Conservation (phyloP, 2,797 vertebrate species). For the Austrolebias charrua region DNA sequence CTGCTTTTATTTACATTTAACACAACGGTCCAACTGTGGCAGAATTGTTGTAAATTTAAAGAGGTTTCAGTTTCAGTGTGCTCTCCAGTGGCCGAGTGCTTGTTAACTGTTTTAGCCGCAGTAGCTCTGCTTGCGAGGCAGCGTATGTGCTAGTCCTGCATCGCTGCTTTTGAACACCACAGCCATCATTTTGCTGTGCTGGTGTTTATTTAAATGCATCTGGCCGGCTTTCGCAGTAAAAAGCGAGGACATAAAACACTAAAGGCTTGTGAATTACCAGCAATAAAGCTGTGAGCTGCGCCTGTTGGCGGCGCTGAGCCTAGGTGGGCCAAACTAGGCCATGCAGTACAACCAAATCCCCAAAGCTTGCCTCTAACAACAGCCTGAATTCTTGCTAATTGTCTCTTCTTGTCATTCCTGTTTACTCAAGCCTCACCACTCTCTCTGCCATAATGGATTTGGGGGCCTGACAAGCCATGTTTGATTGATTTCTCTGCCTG, state of each 20-base stretch:
- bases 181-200: slow-evolving; percentile 76
- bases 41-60: slow-evolving; percentile 29
- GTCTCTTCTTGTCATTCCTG: slow-evolving; percentile 74
- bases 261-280: slow-evolving; percentile 78
- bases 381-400: slow-evolving; percentile 71
- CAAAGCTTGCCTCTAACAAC: slow-evolving; percentile 57
- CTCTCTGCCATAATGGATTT: slow-evolving; percentile 70
- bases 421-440: slow-evolving; percentile 79
- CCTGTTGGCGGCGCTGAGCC: slow-evolving; percentile 54
- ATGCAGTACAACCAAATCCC: slow-evolving; percentile 65
- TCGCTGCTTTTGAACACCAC: slow-evolving; percentile 69
- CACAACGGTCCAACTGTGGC: neutral
- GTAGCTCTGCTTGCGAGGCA: slow-evolving; percentile 57
- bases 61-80: slow-evolving; percentile 22
- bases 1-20: no score
- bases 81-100: slow-evolving; percentile 43
- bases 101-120: slow-evolving; percentile 62
- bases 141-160: slow-evolving; percentile 51
- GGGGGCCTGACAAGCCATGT: slow-evolving; percentile 72
- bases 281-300: slow-evolving; percentile 76
- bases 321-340: slow-evolving; percentile 65
- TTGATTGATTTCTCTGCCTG: slow-evolving; percentile 76
- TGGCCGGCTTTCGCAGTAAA: slow-evolving; percentile 78
- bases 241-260: slow-evolving; percentile 71
- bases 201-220: slow-evolving; percentile 83